Evolutionary conservation across 1,140 invertebrate species (phyloP).

Genomic region (Tetramorium simillimum): DNA sequence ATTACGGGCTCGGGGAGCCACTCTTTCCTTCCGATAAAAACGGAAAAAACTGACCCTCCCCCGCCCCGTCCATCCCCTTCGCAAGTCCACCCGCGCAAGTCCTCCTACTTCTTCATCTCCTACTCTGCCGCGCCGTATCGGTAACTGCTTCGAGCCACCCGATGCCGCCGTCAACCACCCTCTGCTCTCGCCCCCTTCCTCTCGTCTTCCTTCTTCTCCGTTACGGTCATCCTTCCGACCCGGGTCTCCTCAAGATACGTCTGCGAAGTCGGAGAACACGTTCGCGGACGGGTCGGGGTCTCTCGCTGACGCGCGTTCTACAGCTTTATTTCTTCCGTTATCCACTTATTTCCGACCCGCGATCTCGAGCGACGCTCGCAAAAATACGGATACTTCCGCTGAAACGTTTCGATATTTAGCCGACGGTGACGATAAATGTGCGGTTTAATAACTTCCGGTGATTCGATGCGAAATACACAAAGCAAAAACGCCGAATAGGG

Average conservation of each 20-base stretch:
- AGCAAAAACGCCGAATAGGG: background rate
- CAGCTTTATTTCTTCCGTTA: conserved; percentile 39
- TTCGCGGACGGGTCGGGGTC: background rate
- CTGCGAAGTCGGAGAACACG: conserved; percentile 31
- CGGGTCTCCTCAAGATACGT: conserved; percentile 61
- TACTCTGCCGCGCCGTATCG: conserved; percentile 67
- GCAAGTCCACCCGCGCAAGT: conserved; percentile 17
- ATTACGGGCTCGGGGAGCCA: conserved; percentile 73
- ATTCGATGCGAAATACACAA: background rate
- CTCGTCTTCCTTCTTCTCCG: conserved; percentile 17
- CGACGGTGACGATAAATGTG: background rate
- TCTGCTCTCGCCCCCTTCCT: conserved; percentile 20
- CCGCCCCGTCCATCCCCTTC: conserved; percentile 7
- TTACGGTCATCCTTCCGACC: conserved; percentile 40
- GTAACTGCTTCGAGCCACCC: conserved; percentile 74
- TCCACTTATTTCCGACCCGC: conserved; percentile 17
- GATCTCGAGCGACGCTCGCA: background rate
- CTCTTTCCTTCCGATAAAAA: conserved; percentile 78
- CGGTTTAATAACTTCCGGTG: background rate
- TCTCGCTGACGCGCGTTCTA: conserved; percentile 20
- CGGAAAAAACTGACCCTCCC: conserved; percentile 69
- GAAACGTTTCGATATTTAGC: background rate
- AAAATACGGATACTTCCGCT: background rate
- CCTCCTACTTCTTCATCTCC: conserved; percentile 26
- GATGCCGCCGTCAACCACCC: conserved; percentile 60